Evolutionary conservation across 2,797 vertebrate genomes (phyloP).

Genomic region (Cirrhinus mrigala): DNA sequence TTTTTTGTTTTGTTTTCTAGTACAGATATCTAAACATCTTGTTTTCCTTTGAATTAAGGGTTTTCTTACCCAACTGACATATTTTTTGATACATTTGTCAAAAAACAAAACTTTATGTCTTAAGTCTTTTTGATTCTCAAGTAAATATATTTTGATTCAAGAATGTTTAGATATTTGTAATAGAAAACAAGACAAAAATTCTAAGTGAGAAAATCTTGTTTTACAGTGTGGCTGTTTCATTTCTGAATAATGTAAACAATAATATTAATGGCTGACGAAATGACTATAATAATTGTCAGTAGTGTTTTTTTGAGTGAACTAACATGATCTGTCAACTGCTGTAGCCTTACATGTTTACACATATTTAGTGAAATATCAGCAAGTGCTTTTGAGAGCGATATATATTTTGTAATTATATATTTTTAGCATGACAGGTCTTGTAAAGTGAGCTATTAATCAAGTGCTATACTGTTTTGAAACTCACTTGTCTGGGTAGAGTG

Average conservation of each 20-base stretch:
- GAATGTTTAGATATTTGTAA: neutral
- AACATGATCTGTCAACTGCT: neutral
- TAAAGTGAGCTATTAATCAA: slow-evolving; percentile 48
- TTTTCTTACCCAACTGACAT: neutral
- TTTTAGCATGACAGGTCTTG: slow-evolving; percentile 61
- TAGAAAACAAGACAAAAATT: neutral
- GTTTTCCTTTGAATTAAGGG: neutral
- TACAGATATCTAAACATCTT: neutral
- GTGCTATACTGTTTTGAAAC: slow-evolving; percentile 46
- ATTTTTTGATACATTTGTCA: neutral
- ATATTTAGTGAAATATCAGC: slow-evolving; percentile 29
- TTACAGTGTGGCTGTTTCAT: neutral
- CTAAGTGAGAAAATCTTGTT: neutral
- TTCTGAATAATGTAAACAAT: neutral
- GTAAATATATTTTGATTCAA: neutral
- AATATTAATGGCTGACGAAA: neutral
- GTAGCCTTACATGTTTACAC: slow-evolving; percentile 15
- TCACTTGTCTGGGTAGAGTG: slow-evolving; percentile 45
- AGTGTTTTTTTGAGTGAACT: neutral
- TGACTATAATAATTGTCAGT: neutral
- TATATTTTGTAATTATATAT: slow-evolving; percentile 57
- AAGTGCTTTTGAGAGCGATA: slow-evolving; percentile 47
- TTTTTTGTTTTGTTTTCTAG: neutral
- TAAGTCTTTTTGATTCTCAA: neutral
- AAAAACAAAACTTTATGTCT: neutral